phyloP scores from a whole-genome alignment of 2,888 invertebrate genomes.

The Philonicus albiceps region DNA sequence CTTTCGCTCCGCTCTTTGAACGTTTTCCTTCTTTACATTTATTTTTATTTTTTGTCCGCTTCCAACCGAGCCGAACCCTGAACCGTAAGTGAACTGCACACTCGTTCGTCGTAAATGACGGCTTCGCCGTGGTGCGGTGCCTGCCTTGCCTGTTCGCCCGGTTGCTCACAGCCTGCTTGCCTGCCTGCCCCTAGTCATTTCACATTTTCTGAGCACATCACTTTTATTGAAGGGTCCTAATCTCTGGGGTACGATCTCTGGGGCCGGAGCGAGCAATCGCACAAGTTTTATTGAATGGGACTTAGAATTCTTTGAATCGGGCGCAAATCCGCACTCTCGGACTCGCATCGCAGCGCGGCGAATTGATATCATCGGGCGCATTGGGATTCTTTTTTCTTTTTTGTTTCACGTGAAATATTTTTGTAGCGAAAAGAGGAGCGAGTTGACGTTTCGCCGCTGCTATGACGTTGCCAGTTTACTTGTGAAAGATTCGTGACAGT shows the following conservation, averaged over 20 bases:
- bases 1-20: not conserved
- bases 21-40: not conserved
- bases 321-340: constrained; percentile 18
- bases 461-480: constrained; percentile 26
- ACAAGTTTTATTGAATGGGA: constrained; percentile 28
- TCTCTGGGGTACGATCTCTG: constrained; percentile 28
- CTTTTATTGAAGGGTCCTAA: constrained; percentile 39
- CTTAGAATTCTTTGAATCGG: constrained; percentile 32
- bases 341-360: not conserved
- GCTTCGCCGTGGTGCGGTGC: not conserved
- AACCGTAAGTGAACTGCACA: constrained; percentile 31
- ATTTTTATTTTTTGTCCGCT: not conserved
- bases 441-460: not conserved
- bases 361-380: not conserved
- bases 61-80: constrained; percentile 29
- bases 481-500: constrained; percentile 29
- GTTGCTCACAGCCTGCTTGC: not conserved
- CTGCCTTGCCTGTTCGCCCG: not conserved
- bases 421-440: not conserved
- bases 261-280: constrained; percentile 14
- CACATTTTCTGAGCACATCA: constrained; percentile 33
- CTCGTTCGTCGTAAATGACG: constrained; percentile 21
- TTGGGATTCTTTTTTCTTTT: not conserved
- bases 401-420: constrained; percentile 23
- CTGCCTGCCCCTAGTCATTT: constrained; percentile 33